Evolutionary conservation across 2,888 invertebrate genomes (phyloP).

Genomic region (Tachina fera): DNA sequence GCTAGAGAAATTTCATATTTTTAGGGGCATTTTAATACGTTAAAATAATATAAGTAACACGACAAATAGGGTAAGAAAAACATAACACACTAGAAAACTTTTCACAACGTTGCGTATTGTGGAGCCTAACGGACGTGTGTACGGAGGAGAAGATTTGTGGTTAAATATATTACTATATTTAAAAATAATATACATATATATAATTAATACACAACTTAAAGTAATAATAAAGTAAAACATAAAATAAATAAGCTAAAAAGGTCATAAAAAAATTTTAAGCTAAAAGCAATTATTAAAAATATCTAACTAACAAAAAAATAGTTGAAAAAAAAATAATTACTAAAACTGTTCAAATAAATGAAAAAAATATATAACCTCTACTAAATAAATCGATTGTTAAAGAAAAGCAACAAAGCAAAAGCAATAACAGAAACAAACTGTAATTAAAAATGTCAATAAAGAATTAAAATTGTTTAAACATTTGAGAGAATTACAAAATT

Average conservation of each 20-base stretch:
- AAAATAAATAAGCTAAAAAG: slow-evolving; percentile 7
- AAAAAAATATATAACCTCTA: not conserved
- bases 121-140: slow-evolving; percentile 76
- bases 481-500: not conserved
- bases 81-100: slow-evolving; percentile 68
- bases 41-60: not conserved
- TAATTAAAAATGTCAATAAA: slow-evolving; percentile 23
- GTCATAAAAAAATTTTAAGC: slow-evolving; percentile 1
- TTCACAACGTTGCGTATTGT: slow-evolving; percentile 78
- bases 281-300: slow-evolving; percentile 2
- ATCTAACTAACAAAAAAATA: not conserved
- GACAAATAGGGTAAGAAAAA: not conserved
- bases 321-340: not conserved
- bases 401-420: slow-evolving; percentile 5
- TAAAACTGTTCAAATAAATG: slow-evolving; percentile 20
- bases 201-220: not conserved
- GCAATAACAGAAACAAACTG: slow-evolving; percentile 5
- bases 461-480: not conserved
- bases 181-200: not conserved
- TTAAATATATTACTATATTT: slow-evolving; percentile 2
- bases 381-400: slow-evolving; percentile 29
- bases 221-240: slow-evolving; percentile 16
- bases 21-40: slow-evolving; percentile 40
- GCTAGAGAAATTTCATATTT: slow-evolving; percentile 18
- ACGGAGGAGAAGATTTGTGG: slow-evolving; percentile 51